A percentile compares a stretch with the other conserved stretches of the same genome.
Evolutionary conservation across 2,797 vertebrate genomes (phyloP).

Genomic region (Catharus ustulatus): DNA sequence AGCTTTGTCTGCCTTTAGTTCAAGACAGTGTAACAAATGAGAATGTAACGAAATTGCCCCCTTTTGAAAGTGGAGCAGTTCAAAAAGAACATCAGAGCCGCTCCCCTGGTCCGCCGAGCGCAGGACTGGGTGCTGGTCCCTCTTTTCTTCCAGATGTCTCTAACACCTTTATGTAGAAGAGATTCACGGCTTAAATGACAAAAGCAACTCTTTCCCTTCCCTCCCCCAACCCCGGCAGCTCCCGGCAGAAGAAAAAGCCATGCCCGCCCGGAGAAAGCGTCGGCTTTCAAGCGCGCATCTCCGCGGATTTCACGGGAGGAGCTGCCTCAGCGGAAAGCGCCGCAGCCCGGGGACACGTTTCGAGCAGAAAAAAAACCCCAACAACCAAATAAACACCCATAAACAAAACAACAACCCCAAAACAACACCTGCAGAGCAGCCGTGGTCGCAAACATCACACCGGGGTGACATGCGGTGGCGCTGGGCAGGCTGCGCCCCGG

Average conservation of each 20-base stretch:
- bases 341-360: background rate
- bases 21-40: constrained; percentile 81
- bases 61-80: constrained; percentile 72
- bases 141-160: constrained; percentile 42
- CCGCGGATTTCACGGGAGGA: background rate
- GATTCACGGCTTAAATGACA: constrained; percentile 65
- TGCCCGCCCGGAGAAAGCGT: background rate
- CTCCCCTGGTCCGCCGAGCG: constrained; percentile 4
- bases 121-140: constrained; percentile 31
- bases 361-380: background rate
- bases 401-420: too few species aligned
- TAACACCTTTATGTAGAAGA: constrained; percentile 65
- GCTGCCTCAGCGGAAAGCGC: background rate
- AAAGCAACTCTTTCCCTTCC: constrained; percentile 48
- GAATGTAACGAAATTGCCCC: constrained; percentile 80
- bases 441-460: background rate
- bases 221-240: constrained; percentile 15
- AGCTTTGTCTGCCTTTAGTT: constrained; percentile 82
- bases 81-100: constrained; percentile 74
- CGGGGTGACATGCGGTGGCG: background rate
- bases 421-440: background rate
- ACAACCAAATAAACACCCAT: background rate
- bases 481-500: background rate
- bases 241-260: constrained; percentile 8
- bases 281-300: constrained; percentile 19